phyloP scores from a whole-genome alignment of 2,113 vertebrate genomes.

The Speoplatyrhinus poulsoni region DNA sequence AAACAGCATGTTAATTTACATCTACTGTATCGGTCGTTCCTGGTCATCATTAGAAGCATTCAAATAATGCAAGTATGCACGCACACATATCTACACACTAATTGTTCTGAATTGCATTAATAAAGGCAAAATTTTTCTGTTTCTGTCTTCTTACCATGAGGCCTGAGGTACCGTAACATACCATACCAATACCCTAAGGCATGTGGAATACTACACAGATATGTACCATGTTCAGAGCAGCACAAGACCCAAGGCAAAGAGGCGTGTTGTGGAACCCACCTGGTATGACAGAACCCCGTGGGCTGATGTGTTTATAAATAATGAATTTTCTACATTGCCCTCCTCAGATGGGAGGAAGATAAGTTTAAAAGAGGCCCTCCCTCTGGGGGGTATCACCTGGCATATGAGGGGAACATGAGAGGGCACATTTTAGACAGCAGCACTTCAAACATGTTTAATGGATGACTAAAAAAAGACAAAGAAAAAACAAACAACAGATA shows the following conservation, averaged over 20 bases:
- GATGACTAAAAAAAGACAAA: not conserved
- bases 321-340: conserved; percentile 91
- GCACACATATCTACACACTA: too few relatives aligned
- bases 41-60: too few relatives aligned
- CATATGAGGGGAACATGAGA: conserved; percentile 26
- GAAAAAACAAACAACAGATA: not conserved
- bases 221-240: not conserved
- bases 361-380: conserved; percentile 91
- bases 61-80: too few relatives aligned
- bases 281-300: conserved; percentile 91
- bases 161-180: too few relatives aligned
- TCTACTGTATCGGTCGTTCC: too few relatives aligned
- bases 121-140: too few relatives aligned
- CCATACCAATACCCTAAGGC: not conserved
- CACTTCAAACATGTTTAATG: not conserved
- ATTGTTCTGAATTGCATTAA: not conserved
- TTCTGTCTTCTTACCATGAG: too few relatives aligned
- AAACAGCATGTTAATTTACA: too few relatives aligned
- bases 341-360: conserved; percentile 94
- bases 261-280: conserved; percentile 48
- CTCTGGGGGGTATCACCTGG: conserved; percentile 92
- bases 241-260: not conserved
- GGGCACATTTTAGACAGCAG: too few relatives aligned
- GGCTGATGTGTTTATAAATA: conserved; percentile 99
- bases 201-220: too few relatives aligned